Evolutionary conservation across 1,140 invertebrate species (phyloP), one percentile per base, ranked within the genome.

Genomic region (Drosophila pseudoananassae): DNA sequence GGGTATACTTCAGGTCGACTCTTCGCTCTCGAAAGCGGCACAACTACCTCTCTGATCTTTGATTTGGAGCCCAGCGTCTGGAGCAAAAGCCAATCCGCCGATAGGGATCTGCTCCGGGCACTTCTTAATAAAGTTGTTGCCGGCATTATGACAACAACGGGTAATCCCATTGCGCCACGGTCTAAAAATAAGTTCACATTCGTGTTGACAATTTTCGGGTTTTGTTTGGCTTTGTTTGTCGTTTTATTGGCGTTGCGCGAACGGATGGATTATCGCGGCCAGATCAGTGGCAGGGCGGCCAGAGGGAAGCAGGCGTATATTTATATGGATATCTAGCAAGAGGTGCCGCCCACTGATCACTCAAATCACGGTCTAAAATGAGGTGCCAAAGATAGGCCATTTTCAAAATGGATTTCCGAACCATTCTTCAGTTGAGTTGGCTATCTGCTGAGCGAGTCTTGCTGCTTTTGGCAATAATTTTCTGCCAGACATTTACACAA

Each of bases 171-270:
- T 83, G 77, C 74, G 78, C 52, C 63, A 79, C 45, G 66, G 75
- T 87, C 75, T 87, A 87, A 88, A 88, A 87, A 87, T 87, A 87
- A 63, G 66, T 88, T 88, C 66, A 87, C 79, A 83, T 88, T 87
- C 83, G 78, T 87, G 83, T 87, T 88, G 83, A 88, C 83, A 87
- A 79, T 82, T 70, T 31, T 46, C 15, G 38, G 31, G 36, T 36
- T 54, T 50, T 38, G 36, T 54, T 36, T 36, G 50, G 36, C 51
- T 59, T 50, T 36, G 45, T 70, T 76, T 76, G 63, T 50, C 63
- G 54, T 85, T 85, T 85, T 85, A 84, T 85, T 85, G 77, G 74
- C 78, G 82, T 82, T 87, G 81, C 69, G 78, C 65, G 51, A 38
- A 64, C 49, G 82, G 82, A 87, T 87, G 82, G 82, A 87, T 87